Percentiles rank a stretch among this genome's conserved stretches.
phyloP scores from a whole-genome alignment of 2,113 vertebrate species.

The Alethe diademata region DNA sequence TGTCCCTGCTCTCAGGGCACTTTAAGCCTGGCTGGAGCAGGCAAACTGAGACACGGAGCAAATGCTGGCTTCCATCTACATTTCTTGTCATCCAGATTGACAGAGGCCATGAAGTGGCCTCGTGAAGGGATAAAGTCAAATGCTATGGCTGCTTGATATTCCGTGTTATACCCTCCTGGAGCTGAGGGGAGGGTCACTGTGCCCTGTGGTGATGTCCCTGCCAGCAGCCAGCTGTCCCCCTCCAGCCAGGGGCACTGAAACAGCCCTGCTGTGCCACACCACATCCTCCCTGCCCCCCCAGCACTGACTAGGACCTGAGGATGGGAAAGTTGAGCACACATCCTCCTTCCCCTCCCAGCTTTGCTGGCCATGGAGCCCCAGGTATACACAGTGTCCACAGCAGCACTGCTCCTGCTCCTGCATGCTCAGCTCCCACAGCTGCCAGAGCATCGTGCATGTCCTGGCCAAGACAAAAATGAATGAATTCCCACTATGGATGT shows the following conservation, averaged over 20 bases:
- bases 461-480: neutral
- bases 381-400: neutral
- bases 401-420: rapidly evolving
- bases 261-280: neutral
- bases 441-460: rapidly evolving
- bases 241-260: neutral
- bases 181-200: neutral
- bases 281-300: neutral
- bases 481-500: rapidly evolving
- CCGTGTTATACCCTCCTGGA: rapidly evolving
- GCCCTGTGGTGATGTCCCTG: neutral
- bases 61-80: slow-evolving; percentile 42
- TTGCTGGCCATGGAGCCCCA: neutral
- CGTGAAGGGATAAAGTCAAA: slow-evolving; percentile 5
- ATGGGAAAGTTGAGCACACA: rapidly evolving
- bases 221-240: neutral
- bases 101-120: slow-evolving; percentile 1
- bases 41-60: slow-evolving; percentile 18
- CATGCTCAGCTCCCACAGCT: neutral
- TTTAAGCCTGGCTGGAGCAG: neutral
- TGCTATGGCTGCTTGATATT: neutral
- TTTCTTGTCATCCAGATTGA: slow-evolving; percentile 20
- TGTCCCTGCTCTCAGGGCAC: neutral
- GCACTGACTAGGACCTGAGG: rapidly evolving
- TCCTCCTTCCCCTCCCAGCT: neutral